phyloP scores from a whole-genome alignment of 2,888 invertebrate genomes.

The Auanema freiburgensis region DNA sequence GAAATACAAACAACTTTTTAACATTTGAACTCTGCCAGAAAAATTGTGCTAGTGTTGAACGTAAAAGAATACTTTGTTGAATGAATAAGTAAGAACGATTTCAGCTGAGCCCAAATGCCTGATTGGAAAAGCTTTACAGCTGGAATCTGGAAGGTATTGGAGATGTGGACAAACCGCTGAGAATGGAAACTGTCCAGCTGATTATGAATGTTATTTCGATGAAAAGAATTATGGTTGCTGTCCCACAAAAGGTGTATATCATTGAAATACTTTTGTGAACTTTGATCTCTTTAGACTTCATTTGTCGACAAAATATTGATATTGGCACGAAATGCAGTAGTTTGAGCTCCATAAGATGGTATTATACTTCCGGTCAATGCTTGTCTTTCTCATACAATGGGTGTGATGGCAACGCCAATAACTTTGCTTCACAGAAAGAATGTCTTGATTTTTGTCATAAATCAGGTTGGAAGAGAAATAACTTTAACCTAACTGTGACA shows the following conservation, averaged over 20 bases:
- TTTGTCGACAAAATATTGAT: slow-evolving; percentile 26
- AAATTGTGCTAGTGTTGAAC: slow-evolving; percentile 44
- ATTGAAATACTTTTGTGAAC: too few relatives aligned
- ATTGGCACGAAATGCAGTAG: slow-evolving; percentile 29
- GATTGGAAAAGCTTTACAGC: slow-evolving; percentile 42
- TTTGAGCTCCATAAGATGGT: slow-evolving; percentile 83
- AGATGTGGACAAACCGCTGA: slow-evolving; percentile 31
- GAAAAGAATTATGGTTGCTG: slow-evolving; percentile 50
- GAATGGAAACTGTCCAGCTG: slow-evolving; percentile 41
- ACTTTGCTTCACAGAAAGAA: slow-evolving; percentile 42
- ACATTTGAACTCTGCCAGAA: slow-evolving; percentile 42
- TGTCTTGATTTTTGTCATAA: slow-evolving; percentile 49
- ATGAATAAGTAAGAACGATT: slow-evolving; percentile 10
- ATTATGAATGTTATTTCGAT: slow-evolving; percentile 54
- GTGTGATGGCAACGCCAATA: slow-evolving; percentile 56
- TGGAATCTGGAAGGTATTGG: slow-evolving; percentile 37
- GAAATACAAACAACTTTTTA: slow-evolving; percentile 51
- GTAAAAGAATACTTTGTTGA: slow-evolving; percentile 13
- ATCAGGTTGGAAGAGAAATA: slow-evolving; percentile 25
- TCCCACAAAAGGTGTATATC: slow-evolving; percentile 39
- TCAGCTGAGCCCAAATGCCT: slow-evolving; percentile 50
- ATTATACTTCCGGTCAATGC: slow-evolving; percentile 27
- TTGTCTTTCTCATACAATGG: slow-evolving; percentile 49
- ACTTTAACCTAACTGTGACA: not conserved
- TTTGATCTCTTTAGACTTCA: slow-evolving; percentile 26